Evolutionary conservation across 1,140 invertebrate genomes (phyloP).

Genomic region (Myzus persicae): DNA sequence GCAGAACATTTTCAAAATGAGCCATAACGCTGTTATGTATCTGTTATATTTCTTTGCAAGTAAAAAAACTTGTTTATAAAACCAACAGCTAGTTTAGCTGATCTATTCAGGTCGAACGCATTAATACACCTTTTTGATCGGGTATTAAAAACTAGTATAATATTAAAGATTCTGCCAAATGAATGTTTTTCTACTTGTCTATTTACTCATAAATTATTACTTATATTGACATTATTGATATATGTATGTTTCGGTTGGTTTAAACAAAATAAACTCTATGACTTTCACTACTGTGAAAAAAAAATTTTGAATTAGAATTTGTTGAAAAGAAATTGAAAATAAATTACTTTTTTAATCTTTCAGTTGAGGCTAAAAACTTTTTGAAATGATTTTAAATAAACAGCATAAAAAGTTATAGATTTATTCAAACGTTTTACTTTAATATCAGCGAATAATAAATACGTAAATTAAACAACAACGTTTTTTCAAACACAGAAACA

Average conservation of each 20-base stretch:
- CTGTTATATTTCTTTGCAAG: background rate
- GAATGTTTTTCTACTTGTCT: background rate
- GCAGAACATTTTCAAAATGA: background rate
- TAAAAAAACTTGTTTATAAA: background rate
- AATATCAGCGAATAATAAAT: background rate
- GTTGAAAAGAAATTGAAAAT: background rate
- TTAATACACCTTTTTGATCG: background rate
- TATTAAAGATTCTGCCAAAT: background rate
- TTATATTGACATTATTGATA: background rate
- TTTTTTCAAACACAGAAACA: background rate
- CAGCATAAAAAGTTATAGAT: background rate
- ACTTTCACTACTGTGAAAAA: background rate
- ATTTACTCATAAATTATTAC: background rate
- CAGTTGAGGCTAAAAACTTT: background rate
- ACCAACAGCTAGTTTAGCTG: background rate
- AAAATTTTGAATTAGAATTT: background rate
- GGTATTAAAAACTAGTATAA: background rate
- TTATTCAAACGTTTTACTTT: background rate
- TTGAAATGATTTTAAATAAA: background rate
- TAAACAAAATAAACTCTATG: background rate
- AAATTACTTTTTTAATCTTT: background rate
- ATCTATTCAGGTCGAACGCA: background rate
- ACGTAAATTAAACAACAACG: background rate
- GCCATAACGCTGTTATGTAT: background rate
- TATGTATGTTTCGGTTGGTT: background rate